Evolutionary conservation across 2,888 invertebrate genomes (phyloP).

Genomic region (Microctonus aethiopoides): DNA sequence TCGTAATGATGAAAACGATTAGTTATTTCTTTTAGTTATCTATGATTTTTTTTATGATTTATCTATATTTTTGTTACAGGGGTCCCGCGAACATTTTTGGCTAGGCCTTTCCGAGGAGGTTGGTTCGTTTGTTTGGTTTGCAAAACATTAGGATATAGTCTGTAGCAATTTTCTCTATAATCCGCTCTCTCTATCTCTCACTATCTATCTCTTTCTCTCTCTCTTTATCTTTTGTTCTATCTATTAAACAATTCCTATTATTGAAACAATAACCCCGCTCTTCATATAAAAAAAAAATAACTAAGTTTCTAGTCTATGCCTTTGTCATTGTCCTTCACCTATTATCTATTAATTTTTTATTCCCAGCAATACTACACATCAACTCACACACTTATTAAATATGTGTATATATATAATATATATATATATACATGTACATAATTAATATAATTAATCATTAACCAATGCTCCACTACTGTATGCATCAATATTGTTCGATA

Average conservation of each 20-base stretch:
- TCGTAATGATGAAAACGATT: constrained; percentile 29
- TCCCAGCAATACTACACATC: constrained; percentile 18
- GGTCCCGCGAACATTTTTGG: constrained; percentile 65
- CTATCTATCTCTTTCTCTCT: constrained; percentile 23
- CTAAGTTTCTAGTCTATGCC: background rate
- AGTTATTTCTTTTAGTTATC: constrained; percentile 55
- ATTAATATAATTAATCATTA: background rate
- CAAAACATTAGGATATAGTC: constrained; percentile 61
- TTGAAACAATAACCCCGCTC: background rate
- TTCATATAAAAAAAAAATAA: constrained; percentile 5
- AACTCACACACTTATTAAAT: constrained; percentile 36
- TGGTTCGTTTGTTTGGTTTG: constrained; percentile 65
- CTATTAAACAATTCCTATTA: constrained; percentile 4
- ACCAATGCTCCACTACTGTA: constrained; percentile 3
- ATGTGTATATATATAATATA: constrained; percentile 29
- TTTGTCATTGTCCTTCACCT: background rate
- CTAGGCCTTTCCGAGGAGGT: constrained; percentile 67
- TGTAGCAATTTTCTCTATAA: constrained; percentile 58
- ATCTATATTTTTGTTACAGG: constrained; percentile 66
- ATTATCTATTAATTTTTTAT: background rate
- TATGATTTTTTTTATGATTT: constrained; percentile 65
- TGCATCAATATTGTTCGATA: constrained; percentile 37
- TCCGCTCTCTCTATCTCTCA: constrained; percentile 37
- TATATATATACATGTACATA: constrained; percentile 25
- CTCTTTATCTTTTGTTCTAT: constrained; percentile 15